Evolutionary conservation across 1,140 invertebrate genomes (phyloP), one percentile per base, ranked within the genome.

Genomic region (Trachelipus rathkii): DNA sequence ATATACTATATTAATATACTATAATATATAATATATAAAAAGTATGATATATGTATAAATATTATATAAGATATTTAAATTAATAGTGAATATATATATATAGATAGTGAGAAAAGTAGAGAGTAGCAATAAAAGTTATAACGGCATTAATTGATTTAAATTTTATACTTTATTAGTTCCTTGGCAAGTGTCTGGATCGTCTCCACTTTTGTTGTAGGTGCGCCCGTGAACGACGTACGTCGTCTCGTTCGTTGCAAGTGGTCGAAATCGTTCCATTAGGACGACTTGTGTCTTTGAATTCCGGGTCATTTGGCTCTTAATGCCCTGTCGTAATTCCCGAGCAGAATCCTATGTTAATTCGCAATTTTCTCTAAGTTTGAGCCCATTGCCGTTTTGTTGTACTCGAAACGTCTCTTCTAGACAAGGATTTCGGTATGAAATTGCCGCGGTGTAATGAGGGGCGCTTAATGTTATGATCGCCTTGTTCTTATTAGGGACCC

Each of bases 241-340:
- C 50, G 50, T 60, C 50, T 60, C 50, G 11, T 60, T 60, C 50
- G 50, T 60, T 60, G 50, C 50, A 60, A 60, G 50, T 60, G 50
- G 50, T 60, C 50, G 50, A 60, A 60, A 60, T 60, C 50, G 50
- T 60, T 60, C 50, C 50, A 78, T 78, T 78, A 78, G 75, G 77
- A 74, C 75, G 77, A 78, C 77, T 78, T 78, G 77, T 74, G 77
- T 75, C 77, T 78, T 74, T 71, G 77, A 74, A 78, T 78, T 78
- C 77, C 77, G 77, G 77, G 77, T 78, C 77, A 78, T 78, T 78
- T 78, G 75, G 77, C 75, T 72, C 77, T 78, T 78, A 78, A 78
- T 78, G 77, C 77, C 50, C 77, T 75, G 74, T 78, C 77, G 77
- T 78, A 78, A 78, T 78, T 74, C 72, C 77, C 74, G 75, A 60